Percentiles rank a stretch among this genome's conserved stretches.
These are phyloP conservation scores for Hydropotes inermis DNA, from an alignment of 2,113 vertebrate genomes.

Conservation along the genomic window DNA sequence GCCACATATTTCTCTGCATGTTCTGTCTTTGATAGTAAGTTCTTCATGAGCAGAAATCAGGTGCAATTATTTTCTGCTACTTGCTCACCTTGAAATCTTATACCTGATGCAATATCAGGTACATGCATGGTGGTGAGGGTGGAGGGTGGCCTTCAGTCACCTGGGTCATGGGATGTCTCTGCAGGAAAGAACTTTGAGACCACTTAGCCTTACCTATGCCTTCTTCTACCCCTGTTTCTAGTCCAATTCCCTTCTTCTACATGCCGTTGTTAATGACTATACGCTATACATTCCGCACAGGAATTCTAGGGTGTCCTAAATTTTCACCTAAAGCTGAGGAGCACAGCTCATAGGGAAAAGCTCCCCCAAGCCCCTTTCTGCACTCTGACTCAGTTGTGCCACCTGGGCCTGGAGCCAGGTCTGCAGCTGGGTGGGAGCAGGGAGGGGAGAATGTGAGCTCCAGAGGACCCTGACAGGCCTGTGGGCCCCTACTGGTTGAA, in stretches of 20 bases:
- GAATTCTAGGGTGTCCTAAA: background rate
- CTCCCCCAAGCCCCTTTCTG: background rate
- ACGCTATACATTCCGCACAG: background rate
- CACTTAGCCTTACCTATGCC: background rate
- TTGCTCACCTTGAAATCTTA: background rate
- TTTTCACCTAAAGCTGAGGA: background rate
- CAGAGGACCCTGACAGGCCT: conserved; percentile 43
- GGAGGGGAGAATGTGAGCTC: background rate
- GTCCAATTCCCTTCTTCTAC: background rate
- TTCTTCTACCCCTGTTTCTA: background rate
- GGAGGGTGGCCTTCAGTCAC: background rate
- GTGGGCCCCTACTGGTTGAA: conserved; percentile 38
- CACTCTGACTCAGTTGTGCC: background rate
- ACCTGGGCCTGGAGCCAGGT: conserved; percentile 2
- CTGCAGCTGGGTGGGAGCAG: background rate
- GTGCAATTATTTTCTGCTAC: background rate
- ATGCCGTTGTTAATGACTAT: background rate
- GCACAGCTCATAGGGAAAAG: background rate
- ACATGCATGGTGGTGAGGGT: background rate
- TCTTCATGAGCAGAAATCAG: background rate
- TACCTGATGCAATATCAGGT: background rate
- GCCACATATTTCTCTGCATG: background rate
- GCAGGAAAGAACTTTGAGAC: background rate
- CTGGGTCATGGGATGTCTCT: background rate
- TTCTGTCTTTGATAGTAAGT: background rate